Evolutionary conservation across 2,888 invertebrate species (phyloP).

Genomic region (Scaptodrosophila latifasciaeformis): DNA sequence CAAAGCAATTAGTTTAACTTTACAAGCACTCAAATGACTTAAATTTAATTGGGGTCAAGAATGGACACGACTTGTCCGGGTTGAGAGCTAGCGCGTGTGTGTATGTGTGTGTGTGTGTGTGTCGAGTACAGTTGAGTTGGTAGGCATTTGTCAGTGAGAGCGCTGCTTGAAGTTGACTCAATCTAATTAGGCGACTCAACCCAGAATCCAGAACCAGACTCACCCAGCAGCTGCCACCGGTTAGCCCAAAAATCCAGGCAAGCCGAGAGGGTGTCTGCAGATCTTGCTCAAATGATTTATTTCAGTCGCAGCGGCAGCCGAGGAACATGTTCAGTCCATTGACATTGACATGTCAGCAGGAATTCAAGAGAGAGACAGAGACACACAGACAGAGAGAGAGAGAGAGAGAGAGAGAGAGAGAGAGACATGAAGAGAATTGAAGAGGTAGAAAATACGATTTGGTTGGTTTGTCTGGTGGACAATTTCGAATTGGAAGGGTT

Average conservation of each 20-base stretch:
- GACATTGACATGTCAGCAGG: slow-evolving; percentile 56
- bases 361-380: background rate
- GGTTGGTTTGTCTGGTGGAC: no score
- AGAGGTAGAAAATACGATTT: no score
- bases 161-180: slow-evolving; percentile 60
- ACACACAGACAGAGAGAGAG: background rate
- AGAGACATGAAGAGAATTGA: background rate
- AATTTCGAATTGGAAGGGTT: no score
- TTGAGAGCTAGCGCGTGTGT: background rate
- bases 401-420: background rate
- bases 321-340: slow-evolving; percentile 9
- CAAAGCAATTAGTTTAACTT: slow-evolving; percentile 67
- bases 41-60: slow-evolving; percentile 69
- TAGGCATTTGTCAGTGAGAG: slow-evolving; percentile 32
- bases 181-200: slow-evolving; percentile 69
- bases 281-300: background rate
- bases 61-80: slow-evolving; percentile 16
- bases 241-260: background rate
- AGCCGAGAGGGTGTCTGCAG: no score
- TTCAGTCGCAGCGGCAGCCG: background rate
- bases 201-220: background rate
- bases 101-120: background rate
- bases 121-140: no score
- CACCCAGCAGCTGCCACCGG: background rate
- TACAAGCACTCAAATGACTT: slow-evolving; percentile 58